phyloP scores from a whole-genome alignment of 2,797 vertebrate genomes.

The Leptatherina wallacei region DNA sequence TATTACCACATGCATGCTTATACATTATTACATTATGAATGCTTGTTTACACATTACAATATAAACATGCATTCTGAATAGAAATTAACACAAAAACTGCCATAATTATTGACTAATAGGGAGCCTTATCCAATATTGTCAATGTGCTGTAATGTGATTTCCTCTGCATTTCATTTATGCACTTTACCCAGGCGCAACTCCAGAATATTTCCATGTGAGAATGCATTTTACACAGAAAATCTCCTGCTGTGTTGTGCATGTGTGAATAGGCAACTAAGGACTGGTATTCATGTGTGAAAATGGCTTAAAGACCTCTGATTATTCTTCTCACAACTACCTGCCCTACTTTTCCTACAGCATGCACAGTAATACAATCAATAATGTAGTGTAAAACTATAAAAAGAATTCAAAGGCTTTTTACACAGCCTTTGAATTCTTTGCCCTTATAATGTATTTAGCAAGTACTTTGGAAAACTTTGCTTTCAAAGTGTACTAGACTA shows the following conservation, averaged over 20 bases:
- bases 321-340: constrained; percentile 5
- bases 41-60: neutral
- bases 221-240: neutral
- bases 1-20: neutral
- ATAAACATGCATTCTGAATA: neutral
- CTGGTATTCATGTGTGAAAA: constrained; percentile 2
- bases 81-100: neutral
- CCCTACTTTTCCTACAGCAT: neutral
- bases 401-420: neutral
- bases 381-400: neutral
- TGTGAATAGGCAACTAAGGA: neutral
- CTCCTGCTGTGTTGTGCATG: neutral
- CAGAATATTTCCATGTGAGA: neutral
- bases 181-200: neutral
- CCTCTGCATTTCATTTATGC: neutral
- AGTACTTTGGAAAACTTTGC: neutral
- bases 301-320: constrained; percentile 3
- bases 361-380: neutral
- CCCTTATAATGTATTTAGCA: neutral
- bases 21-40: too few relatives aligned
- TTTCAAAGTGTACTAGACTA: neutral
- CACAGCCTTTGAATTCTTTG: neutral
- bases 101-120: neutral
- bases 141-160: neutral
- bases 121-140: neutral